Conservation (phyloP, 2,888 invertebrate species). For the Anoncus sp. region DNA sequence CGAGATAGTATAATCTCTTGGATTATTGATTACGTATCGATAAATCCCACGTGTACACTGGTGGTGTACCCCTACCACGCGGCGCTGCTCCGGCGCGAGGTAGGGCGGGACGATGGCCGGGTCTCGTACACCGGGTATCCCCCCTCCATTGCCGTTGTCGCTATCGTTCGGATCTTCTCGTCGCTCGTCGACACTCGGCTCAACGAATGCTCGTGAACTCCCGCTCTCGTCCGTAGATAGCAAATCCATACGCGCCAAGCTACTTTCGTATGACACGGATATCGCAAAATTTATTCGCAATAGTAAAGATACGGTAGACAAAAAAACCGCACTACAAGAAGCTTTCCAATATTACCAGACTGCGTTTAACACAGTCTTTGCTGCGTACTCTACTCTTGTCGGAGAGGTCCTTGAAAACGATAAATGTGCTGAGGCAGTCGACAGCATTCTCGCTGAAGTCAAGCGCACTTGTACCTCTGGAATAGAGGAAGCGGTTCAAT, state of each 20-base stretch:
- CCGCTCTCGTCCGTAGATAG: not conserved
- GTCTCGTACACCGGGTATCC: too few relatives aligned
- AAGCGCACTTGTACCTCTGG: not conserved
- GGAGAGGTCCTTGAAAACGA: slow-evolving; percentile 14
- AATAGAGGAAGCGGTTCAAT: slow-evolving; percentile 8
- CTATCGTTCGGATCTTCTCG: too few relatives aligned
- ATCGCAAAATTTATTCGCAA: slow-evolving; percentile 3
- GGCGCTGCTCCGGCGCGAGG: too few relatives aligned
- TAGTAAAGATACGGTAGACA: slow-evolving; percentile 14
- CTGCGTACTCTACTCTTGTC: slow-evolving; percentile 18
- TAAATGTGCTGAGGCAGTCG: slow-evolving; percentile 3
- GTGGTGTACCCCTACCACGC: too few relatives aligned
- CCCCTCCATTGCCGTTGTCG: too few relatives aligned
- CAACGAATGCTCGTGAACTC: not conserved
- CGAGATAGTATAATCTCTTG: too few relatives aligned
- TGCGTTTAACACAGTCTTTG: slow-evolving; percentile 28
- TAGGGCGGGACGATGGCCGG: too few relatives aligned
- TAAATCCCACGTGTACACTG: too few relatives aligned
- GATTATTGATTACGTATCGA: too few relatives aligned
- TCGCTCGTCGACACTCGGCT: too few relatives aligned
- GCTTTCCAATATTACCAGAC: slow-evolving; percentile 28
- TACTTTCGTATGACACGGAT: slow-evolving; percentile 6
- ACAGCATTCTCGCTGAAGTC: not conserved
- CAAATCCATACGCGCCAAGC: slow-evolving; percentile 1
- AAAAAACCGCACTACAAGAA: slow-evolving; percentile 26